Percentiles rank a stretch among this genome's conserved stretches.
Conservation (phyloP, 1,140 invertebrate genomes). For the Branchinecta lynchi region DNA sequence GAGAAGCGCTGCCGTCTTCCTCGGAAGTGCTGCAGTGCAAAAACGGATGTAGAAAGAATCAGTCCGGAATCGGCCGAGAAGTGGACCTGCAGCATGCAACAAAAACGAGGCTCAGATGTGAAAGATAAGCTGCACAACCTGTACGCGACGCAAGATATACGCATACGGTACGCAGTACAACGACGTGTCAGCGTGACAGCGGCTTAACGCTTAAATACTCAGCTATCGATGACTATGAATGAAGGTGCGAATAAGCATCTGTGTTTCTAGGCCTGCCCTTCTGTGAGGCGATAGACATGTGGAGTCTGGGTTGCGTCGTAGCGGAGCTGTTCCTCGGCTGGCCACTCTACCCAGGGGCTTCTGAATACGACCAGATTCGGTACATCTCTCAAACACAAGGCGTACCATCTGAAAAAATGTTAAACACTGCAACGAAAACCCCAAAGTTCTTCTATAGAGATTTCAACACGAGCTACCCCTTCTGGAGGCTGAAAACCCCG, state of each 20-base stretch:
- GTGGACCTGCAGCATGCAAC: no score
- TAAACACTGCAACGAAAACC: slow-evolving; percentile 97
- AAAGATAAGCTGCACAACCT: no score
- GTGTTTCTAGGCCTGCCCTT: slow-evolving; percentile 57
- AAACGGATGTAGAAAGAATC: no score
- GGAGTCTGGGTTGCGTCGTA: slow-evolving; percentile 98
- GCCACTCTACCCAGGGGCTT: slow-evolving; percentile 98
- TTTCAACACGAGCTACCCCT: slow-evolving; percentile 88
- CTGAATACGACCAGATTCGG: slow-evolving; percentile 98
- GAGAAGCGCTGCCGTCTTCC: no score
- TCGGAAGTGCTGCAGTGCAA: no score
- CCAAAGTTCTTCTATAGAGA: slow-evolving; percentile 97
- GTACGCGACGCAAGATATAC: no score
- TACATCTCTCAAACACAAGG: slow-evolving; percentile 81
- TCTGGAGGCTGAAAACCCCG: slow-evolving; percentile 92
- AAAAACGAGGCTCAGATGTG: no score
- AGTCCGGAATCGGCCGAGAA: no score
- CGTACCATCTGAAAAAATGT: slow-evolving; percentile 91
- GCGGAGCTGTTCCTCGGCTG: slow-evolving; percentile 98
- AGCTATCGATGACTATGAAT: no score
- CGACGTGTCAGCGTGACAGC: no score
- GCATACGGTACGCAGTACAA: no score
- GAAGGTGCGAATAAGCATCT: neutral
- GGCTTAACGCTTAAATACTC: no score
- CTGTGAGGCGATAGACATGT: slow-evolving; percentile 99